Evolutionary conservation across 2,113 vertebrate genomes (phyloP), one percentile per base, ranked within the genome.

Genomic region (Cottus gobio): DNA sequence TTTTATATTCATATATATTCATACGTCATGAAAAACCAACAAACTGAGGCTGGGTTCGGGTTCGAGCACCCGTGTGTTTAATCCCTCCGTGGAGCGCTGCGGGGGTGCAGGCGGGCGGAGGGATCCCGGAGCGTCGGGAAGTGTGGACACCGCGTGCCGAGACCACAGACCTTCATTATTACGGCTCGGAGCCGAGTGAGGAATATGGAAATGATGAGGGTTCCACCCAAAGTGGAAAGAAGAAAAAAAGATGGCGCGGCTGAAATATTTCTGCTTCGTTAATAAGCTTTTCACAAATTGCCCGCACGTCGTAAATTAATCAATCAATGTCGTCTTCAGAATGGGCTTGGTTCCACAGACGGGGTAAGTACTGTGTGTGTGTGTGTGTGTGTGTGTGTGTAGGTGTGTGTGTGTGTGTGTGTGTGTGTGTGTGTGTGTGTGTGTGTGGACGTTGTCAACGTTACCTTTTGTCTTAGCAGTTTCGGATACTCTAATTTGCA

Each of bases 61-160:
- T 68, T 48, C 15, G 16, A 69, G 63, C 42, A 60, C 81, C 64
- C 9, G 42, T 68, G 77, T 42, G 8, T 62, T 76, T 71, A 67
- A 71, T 85, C 77, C 71, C 44, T 37, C 46, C 22, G 80, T 72
- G 56, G 34, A 57, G 77, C 5, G 77, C 62, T 56, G 67, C 2
- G 15, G 62, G 66, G 26, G 31, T 28, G 52, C 39, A 34, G 26
- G 66, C 15, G 4, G 2, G 36, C 58, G 5, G 20, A 36, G 37
- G 20, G 18, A n/a, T n/a, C n/a, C n/a, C n/a, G n/a, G n/a, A n/a
- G n/a, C n/a, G n/a, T n/a, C n/a, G n/a, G n/a, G n/a, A n/a, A n/a
- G n/a, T n/a, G n/a, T n/a, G n/a, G n/a, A n/a, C n/a, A n/a, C n/a
- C n/a, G n/a, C n/a, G n/a, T n/a, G n/a, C n/a, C 30, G 63, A 68